These are phyloP conservation scores for Spodoptera frugiperda DNA, from an alignment of 1,140 invertebrate species.

Conservation along the genomic window DNA sequence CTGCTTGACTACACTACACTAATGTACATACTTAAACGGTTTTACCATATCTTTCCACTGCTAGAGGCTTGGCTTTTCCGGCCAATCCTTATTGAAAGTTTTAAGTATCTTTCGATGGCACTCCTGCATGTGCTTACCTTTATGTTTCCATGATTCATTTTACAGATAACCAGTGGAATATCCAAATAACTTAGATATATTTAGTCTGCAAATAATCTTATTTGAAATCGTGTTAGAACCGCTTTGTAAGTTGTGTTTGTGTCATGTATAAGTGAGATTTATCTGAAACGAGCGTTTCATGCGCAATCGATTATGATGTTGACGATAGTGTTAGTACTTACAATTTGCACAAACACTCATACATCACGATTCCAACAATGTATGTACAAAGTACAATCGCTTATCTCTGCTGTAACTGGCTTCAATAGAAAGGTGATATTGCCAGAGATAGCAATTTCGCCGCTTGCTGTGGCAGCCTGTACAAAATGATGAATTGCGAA, in stretches of 20 bases:
- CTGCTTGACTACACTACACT: no score
- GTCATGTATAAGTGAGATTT: conserved; percentile 8
- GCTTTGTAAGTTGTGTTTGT: conserved; percentile 8
- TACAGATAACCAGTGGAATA: conserved; percentile 8
- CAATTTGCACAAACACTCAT: conserved; percentile 26
- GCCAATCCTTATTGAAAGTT: conserved; percentile 37
- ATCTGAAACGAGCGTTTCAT: conserved; percentile 16
- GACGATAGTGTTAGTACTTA: conserved; percentile 15
- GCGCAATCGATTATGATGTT: conserved; percentile 21
- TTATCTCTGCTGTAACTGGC: conserved; percentile 22
- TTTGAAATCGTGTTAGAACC: neutral
- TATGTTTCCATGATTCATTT: conserved; percentile 10
- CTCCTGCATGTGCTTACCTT: neutral
- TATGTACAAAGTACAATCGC: conserved; percentile 13
- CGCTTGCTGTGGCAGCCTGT: conserved; percentile 52
- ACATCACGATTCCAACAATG: conserved; percentile 33
- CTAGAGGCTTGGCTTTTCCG: conserved; percentile 29
- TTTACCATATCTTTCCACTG: conserved; percentile 6
- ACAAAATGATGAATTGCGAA: conserved; percentile 81
- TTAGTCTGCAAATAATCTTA: conserved; percentile 19
- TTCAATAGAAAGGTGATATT: conserved; percentile 43
- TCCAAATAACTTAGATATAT: neutral
- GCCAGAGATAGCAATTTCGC: conserved; percentile 46
- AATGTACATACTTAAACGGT: neutral
- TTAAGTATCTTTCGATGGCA: neutral